Evolutionary conservation across 1,140 invertebrate species (phyloP), one percentile per base, ranked within the genome.

Genomic region (Streblospio benedicti): DNA sequence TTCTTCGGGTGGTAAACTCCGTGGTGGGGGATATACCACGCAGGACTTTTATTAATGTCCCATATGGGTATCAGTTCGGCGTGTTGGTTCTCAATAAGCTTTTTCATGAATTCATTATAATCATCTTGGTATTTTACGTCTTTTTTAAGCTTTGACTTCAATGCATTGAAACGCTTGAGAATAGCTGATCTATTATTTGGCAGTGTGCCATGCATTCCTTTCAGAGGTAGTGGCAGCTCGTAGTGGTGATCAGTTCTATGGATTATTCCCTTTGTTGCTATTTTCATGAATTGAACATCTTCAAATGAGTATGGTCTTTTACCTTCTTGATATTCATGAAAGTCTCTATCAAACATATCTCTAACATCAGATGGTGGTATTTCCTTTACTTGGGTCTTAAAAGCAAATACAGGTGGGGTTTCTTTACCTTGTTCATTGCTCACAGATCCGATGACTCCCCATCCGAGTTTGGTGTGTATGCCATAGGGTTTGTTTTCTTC

Each of bases 11-110:
- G 54, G 41, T 60, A 58, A 16, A 68, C 58, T 1, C 55, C 64
- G 49, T 65, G 65, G 49, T 62, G 62, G 18, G 67, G 67, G 5
- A 68, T 38, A 44, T 69, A 67, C 63, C 61, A 63, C 27, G 30
- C 50, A 31, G 12, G n/a, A 20, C 61, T 58, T 0, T 43, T 18
- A 41, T 32, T 49, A 0, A n/a, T 25, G 45, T n/a, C n/a, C n/a
- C 43, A 23, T 5, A 1, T 6, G 16, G 53, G 20, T n/a, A 43
- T 30, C 25, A 20, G 23, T 14, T 56, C 53, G 1, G 31, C 53
- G 9, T 43, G 5, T 44, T 38, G 33, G 25, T 23, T 32, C 35
- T 56, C 35, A 20, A 38, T 35, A 6, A 56, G 12, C 12, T 56
- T 38, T 6, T 35, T 9, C 18, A 38, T 57, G 4, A n/a, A 16